phyloP scores from a whole-genome alignment of 2,113 vertebrate species.

The Galeopterus variegatus region DNA sequence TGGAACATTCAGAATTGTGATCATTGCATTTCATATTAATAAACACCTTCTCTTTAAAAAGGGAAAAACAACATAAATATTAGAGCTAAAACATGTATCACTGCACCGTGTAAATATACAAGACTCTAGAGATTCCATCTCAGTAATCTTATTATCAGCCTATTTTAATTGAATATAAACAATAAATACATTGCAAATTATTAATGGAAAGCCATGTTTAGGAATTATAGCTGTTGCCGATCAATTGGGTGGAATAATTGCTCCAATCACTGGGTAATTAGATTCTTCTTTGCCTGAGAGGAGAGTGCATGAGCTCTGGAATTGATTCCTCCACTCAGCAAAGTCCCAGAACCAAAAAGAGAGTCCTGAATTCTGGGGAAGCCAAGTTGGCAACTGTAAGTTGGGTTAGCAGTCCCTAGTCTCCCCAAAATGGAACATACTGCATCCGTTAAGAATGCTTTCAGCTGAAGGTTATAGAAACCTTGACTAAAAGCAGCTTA shows the following conservation, averaged over 20 bases:
- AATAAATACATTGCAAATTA: constrained; percentile 73
- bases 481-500: background rate
- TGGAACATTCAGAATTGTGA: background rate
- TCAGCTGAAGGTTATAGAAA: background rate
- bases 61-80: background rate
- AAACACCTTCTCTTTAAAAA: constrained; percentile 30
- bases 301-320: background rate
- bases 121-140: constrained; percentile 64
- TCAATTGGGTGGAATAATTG: constrained; percentile 80
- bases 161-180: constrained; percentile 68
- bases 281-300: constrained; percentile 48
- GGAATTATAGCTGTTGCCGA: constrained; percentile 72
- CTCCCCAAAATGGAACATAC: background rate
- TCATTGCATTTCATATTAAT: background rate
- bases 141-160: constrained; percentile 59
- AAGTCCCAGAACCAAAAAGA: background rate
- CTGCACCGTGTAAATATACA: constrained; percentile 50
- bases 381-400: background rate
- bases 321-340: background rate
- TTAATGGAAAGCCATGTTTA: constrained; percentile 70
- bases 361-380: background rate
- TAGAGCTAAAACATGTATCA: background rate
- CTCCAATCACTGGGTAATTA: constrained; percentile 74
- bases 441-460: background rate
- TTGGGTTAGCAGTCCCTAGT: background rate